Evolutionary conservation across 2,888 invertebrate genomes (phyloP), one percentile per base, ranked within the genome.

Genomic region (Muschampia plurimacula): DNA sequence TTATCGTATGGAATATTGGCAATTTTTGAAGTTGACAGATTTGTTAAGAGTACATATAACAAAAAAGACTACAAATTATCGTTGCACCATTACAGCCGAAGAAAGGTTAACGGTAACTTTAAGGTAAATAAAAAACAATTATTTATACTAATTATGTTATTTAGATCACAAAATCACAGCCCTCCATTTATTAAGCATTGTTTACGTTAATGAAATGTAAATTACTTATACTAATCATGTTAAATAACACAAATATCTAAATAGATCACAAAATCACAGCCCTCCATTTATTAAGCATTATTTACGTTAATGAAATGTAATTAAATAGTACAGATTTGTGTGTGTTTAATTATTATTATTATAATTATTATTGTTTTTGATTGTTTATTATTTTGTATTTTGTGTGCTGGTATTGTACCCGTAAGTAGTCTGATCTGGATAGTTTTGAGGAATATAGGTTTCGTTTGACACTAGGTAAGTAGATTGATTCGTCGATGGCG

Each of bases 1-100:
- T 55, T 55, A 55, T 55, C 55, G 55, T 55, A 55, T 55, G 55
- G 55, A 55, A 55, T 55, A 55, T 55, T 55, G 55, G 55, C 55
- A 55, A 22, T 22, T 22, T 22, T 55, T 22, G 22, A 22, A 55
- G 22, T 52, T 52, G 52, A 52, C 52, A 52, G 52, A 52, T 52
- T 52, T 52, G 52, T 52, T 52, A 52, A 52, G 52, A 52, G 52
- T 52, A 52, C 52, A 52, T 52, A 52, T 52, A 52, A 52, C 52
- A 52, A 52, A 52, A 52, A 52, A 52, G 52, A 52, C 52, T 52
- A 52, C 52, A 52, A 52, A 52, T 52, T 52, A 52, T 52, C 52
- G 52, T 52, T 52, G 52, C 52, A 52, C 52, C 52, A 52, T 52
- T 52, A 15, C 52, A 52, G 52, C 52, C 52, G 52, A 52, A 52